Base-by-base conservation (phyloP, 2,888 invertebrate species). In the Epistrophe eligans region DNA sequence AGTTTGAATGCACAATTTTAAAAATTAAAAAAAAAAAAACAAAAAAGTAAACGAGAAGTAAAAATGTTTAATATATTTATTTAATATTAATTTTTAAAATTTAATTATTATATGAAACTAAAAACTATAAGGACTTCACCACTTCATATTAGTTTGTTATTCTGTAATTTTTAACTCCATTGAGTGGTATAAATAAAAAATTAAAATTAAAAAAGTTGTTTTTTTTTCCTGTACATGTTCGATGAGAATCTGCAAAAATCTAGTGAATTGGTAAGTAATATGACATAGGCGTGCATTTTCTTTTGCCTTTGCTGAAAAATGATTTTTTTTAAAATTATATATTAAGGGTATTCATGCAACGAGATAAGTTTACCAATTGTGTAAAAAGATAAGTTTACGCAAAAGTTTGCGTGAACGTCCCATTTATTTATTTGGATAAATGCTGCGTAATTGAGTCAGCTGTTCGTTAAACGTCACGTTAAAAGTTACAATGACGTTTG, bases 121-220 rank as follows among this genome's bases (percentile, higher is more conserved):
- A 74, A 62, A 84, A 80, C 70, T 1, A 3, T 85, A 80, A 77
- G 48, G 50, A 81, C 81, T 82, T 71, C 73, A 79, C 15, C 77
- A 77, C 85, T 50, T 85, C 77, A 85, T 58, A 82, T 82, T 77
- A 81, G 77, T 85, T 85, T 85, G 82, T 85, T 82, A 82, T 85
- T 82, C 77, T 82, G 85, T 85, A 85, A 82, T 73, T 73, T 77
- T 74, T 50, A 74, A 70, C 84, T 84, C 74, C 64, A 58, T 50
- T 76, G 77, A 81, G 81, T 77, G 73, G 67, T 70, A 85, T 73
- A 45, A 82, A 85, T 82, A 85, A 82, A 85, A 77, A 55, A 67
- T 64, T 62, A 62, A 82, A 32, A 64, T n/a, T 0, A n/a, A 32
- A 48, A 5, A 5, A 6, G n/a, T 11, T 10, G 3, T 28, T 45